phyloP scores from a whole-genome alignment of 2,888 invertebrate species.

The Horisme vitalbata region DNA sequence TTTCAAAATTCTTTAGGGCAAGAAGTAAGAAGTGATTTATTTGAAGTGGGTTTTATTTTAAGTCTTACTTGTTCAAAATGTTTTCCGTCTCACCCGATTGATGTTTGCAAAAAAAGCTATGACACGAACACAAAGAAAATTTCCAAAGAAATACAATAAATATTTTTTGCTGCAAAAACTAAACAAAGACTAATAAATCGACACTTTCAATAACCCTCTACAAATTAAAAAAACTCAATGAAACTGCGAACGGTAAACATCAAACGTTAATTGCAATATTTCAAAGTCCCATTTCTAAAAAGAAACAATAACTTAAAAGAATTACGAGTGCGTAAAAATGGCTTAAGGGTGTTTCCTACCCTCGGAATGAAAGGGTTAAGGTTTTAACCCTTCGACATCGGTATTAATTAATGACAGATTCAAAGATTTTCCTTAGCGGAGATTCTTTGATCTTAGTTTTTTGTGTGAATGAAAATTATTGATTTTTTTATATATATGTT shows the following conservation, averaged over 20 bases:
- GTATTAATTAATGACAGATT: slow-evolving; percentile 73
- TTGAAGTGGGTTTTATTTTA: too few species aligned
- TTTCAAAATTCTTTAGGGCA: too few species aligned
- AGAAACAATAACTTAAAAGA: slow-evolving; percentile 78
- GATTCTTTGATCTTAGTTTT: slow-evolving; percentile 63
- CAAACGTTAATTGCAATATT: slow-evolving; percentile 74
- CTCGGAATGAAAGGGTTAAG: slow-evolving; percentile 64
- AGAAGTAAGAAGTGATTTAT: too few species aligned
- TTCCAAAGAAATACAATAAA: not conserved
- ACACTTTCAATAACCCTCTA: slow-evolving; percentile 1
- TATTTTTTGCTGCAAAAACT: too few species aligned
- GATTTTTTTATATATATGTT: slow-evolving; percentile 15
- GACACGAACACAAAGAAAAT: too few species aligned
- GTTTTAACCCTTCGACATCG: slow-evolving; percentile 67
- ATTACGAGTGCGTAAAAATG: slow-evolving; percentile 68
- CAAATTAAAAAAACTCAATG: slow-evolving; percentile 12
- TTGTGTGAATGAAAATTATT: slow-evolving; percentile 24
- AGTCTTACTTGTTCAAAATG: too few species aligned
- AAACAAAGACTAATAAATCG: not conserved
- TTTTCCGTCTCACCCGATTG: too few species aligned
- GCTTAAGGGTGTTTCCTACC: slow-evolving; percentile 62
- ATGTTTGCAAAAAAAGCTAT: too few species aligned
- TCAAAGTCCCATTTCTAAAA: slow-evolving; percentile 69
- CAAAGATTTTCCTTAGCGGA: slow-evolving; percentile 54
- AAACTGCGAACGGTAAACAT: slow-evolving; percentile 53